A percentile compares a stretch with the other conserved stretches of the same genome.
Conservation (phyloP, 2,113 vertebrate genomes). For the Pavo muticus region DNA sequence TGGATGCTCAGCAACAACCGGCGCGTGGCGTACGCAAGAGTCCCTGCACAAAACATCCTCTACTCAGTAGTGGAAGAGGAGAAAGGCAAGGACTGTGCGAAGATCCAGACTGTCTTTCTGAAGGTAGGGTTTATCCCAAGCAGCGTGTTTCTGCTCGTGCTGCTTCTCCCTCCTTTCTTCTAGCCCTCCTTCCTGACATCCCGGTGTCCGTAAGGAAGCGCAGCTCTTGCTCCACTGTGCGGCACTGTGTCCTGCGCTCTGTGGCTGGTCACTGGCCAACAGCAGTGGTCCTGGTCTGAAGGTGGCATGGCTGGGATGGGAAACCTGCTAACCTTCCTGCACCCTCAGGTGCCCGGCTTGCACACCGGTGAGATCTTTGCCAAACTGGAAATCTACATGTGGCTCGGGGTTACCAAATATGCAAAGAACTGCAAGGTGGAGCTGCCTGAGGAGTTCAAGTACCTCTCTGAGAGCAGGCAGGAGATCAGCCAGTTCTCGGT, state of each 20-base stretch:
- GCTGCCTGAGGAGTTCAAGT: slow-evolving; percentile 86
- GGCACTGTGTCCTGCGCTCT: not conserved
- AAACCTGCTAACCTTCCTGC: not conserved
- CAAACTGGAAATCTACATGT: slow-evolving; percentile 92
- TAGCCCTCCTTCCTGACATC: not conserved
- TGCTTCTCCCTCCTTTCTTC: not conserved
- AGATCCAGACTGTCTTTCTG: slow-evolving; percentile 88
- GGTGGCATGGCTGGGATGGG: not conserved
- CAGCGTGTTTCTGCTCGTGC: not conserved
- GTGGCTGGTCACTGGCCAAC: accelerated
- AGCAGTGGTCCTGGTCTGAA: not conserved
- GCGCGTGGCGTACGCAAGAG: slow-evolving; percentile 85
- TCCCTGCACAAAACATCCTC: slow-evolving; percentile 87
- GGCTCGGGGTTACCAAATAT: slow-evolving; percentile 91
- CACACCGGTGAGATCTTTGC: slow-evolving; percentile 86
- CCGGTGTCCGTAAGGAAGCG: not conserved
- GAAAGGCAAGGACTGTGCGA: slow-evolving; percentile 89
- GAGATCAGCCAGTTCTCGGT: slow-evolving; percentile 36
- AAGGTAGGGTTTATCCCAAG: slow-evolving; percentile 77
- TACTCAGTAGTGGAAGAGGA: slow-evolving; percentile 94
- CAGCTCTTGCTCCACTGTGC: not conserved
- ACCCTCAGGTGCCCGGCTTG: slow-evolving; percentile 79
- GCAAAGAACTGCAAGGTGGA: slow-evolving; percentile 83
- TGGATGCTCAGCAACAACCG: slow-evolving; percentile 89
- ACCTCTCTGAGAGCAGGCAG: slow-evolving; percentile 73